phyloP scores from a whole-genome alignment of 2,888 invertebrate genomes.

The Cheilosia pagana region DNA sequence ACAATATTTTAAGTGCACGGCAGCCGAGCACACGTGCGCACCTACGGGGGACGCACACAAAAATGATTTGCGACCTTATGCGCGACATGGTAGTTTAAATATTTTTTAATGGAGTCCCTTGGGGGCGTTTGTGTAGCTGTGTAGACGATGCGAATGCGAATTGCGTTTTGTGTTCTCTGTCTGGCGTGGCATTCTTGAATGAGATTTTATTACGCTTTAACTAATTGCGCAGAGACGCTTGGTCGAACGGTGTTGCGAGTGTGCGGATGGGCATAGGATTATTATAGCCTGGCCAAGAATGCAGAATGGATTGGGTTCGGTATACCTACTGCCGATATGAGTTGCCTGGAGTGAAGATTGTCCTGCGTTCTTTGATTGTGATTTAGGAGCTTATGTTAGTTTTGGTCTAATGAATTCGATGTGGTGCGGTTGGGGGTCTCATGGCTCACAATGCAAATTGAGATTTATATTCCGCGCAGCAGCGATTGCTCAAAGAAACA shows the following conservation, averaged over 20 bases:
- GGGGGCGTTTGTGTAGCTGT: constrained; percentile 51
- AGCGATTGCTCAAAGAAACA: background rate
- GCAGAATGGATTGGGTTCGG: background rate
- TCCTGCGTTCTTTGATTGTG: constrained; percentile 67
- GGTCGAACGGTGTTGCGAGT: constrained; percentile 33
- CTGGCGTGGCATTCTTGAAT: constrained; percentile 35
- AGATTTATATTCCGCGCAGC: background rate
- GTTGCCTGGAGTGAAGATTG: constrained; percentile 61
- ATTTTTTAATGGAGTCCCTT: constrained; percentile 73
- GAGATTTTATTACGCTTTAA: constrained; percentile 71
- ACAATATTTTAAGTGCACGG: constrained; percentile 43
- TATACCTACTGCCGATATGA: constrained; percentile 46
- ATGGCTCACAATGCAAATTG: background rate
- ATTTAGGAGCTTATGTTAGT: constrained; percentile 58
- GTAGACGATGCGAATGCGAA: constrained; percentile 47
- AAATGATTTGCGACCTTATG: constrained; percentile 72
- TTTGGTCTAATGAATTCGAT: constrained; percentile 36
- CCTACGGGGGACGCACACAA: constrained; percentile 80
- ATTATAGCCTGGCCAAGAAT: constrained; percentile 37
- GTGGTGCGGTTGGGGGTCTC: background rate
- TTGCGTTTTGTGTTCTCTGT: constrained; percentile 28
- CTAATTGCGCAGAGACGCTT: constrained; percentile 69
- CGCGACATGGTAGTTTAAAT: constrained; percentile 74
- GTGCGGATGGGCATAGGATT: background rate
- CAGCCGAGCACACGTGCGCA: constrained; percentile 82